Evolutionary conservation across 1,140 invertebrate species (phyloP).

Genomic region (Brachionus calyciflorus): DNA sequence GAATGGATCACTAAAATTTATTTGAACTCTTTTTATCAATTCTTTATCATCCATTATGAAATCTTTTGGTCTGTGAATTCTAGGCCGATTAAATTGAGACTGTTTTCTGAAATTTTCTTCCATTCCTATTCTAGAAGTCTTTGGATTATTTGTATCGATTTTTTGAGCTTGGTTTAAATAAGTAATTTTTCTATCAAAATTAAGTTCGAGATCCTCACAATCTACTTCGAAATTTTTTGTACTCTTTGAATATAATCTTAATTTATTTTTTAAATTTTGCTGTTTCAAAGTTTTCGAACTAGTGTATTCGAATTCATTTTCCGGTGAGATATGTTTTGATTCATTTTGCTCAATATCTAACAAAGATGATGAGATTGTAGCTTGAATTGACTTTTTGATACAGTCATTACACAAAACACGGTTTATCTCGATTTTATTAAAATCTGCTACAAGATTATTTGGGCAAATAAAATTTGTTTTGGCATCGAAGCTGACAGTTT

Average conservation of each 20-base stretch:
- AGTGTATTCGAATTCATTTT: neutral
- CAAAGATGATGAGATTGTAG: too few relatives aligned
- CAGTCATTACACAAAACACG: neutral
- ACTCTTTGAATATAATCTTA: too few relatives aligned
- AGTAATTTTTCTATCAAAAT: conserved; percentile 7
- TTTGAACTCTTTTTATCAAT: neutral
- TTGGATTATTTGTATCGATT: neutral
- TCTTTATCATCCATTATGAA: neutral
- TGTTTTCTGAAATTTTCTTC: neutral
- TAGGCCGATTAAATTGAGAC: neutral
- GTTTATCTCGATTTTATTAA: neutral
- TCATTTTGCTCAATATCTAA: too few relatives aligned
- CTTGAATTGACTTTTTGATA: neutral
- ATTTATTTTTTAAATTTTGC: neutral
- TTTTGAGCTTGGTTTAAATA: neutral
- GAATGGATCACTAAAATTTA: conserved; percentile 8
- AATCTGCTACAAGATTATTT: neutral
- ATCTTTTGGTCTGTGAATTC: neutral
- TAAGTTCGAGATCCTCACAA: neutral
- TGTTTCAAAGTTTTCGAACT: neutral
- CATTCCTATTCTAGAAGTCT: neutral
- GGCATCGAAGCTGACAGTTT: neutral
- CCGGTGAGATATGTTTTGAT: too few relatives aligned
- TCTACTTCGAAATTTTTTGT: neutral
- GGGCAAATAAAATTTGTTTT: too few relatives aligned